These are phyloP conservation scores for Nothobranchius kuhntae DNA, from an alignment of 2,113 vertebrate genomes.

Conservation along the genomic window DNA sequence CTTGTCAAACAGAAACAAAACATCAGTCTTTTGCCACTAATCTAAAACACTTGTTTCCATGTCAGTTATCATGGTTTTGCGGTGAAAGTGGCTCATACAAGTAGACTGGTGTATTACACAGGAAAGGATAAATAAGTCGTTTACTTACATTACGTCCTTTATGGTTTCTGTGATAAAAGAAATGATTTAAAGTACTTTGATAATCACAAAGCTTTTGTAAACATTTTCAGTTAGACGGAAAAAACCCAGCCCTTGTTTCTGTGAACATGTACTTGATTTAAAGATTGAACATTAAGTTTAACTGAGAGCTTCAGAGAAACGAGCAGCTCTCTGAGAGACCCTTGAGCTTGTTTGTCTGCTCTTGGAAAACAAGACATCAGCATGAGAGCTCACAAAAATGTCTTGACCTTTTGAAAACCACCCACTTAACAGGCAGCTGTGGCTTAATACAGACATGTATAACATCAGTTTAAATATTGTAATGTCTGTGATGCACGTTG, in stretches of 20 bases:
- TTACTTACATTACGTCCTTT: no score
- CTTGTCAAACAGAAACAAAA: no score
- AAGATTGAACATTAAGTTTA: neutral
- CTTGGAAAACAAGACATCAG: constrained; percentile 18
- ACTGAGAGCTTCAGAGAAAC: neutral
- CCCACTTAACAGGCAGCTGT: constrained; percentile 18
- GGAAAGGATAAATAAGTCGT: no score
- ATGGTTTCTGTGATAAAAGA: no score
- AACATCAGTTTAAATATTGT: constrained; percentile 6
- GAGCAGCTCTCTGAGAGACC: neutral
- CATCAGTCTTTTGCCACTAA: no score
- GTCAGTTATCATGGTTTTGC: no score
- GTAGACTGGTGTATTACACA: no score
- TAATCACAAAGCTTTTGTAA: neutral
- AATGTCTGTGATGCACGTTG: neutral
- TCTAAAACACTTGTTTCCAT: no score
- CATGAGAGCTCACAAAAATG: constrained; percentile 25
- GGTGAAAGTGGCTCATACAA: no score
- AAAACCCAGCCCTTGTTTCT: neutral
- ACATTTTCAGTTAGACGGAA: neutral
- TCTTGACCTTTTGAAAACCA: constrained; percentile 44
- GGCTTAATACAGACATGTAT: constrained; percentile 28
- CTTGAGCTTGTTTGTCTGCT: neutral
- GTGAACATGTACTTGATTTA: neutral
- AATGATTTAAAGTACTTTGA: neutral